Evolutionary conservation across 2,888 invertebrate genomes (phyloP), one percentile per base, ranked within the genome.

Genomic region (Tryphoninae sp.): DNA sequence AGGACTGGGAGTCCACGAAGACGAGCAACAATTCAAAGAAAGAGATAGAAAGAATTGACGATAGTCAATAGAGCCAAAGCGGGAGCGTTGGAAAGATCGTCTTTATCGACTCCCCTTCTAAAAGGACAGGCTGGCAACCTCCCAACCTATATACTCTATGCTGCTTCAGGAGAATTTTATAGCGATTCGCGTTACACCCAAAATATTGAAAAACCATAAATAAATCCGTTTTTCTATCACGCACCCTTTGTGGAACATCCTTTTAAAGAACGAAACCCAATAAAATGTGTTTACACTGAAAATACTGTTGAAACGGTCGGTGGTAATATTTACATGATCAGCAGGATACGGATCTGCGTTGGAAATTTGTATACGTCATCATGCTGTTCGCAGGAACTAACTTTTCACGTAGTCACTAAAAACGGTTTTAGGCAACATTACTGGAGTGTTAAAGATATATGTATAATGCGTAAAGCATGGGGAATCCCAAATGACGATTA

Each of bases 21-120:
- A 59, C 1, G 59, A 59, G 26, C 26, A 58, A 23, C 58, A 1
- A 22, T 0, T 26, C 22, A 40, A 73, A 61, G 42, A 73, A 73
- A 6, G 33, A 33, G 33, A 59, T 40, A 58, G 42, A 40, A 59
- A n/a, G n/a, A 58, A 67, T 67, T 42, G 58, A 58, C 2, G 58
- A 11, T 58, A 67, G 23, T 67, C 55, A 40, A 76, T 76, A 76
- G 55, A 76, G 42, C 16, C 65, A 76, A 76, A 76, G 76, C 67
- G 76, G 67, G 67, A 76, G 76, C 42, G 65, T 67, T 75, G 65
- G 40, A 67, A 42, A 19, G 53, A 55, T 75, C 33, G 65, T 49
- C 55, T 75, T 75, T 73, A 26, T 33, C 33, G 59, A 59, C 33
- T 8, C 16, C 0, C 2, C 19, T 2, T 55, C n/a, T 19, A 9